Conservation (phyloP, 2,888 invertebrate genomes). For the Timandra comae region DNA sequence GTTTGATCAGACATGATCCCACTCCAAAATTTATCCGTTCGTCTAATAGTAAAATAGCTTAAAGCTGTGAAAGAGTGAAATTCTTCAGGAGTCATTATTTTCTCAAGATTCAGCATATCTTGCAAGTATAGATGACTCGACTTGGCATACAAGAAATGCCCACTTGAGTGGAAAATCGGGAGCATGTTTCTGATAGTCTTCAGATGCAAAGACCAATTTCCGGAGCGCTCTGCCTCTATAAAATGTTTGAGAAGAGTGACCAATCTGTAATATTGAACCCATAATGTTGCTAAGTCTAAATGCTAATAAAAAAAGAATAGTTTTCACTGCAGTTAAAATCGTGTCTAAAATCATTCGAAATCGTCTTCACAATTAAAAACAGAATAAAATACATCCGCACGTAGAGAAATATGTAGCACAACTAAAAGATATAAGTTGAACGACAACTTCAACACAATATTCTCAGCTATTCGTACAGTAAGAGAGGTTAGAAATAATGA, state of each 20-base stretch:
- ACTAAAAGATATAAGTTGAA: too few species aligned
- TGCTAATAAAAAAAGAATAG: too few species aligned
- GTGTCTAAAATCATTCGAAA: too few species aligned
- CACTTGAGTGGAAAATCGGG: constrained; percentile 36
- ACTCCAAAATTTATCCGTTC: constrained; percentile 20
- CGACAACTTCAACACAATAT: too few species aligned
- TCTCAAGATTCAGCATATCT: constrained; percentile 34
- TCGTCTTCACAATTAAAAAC: too few species aligned
- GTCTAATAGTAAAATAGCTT: constrained; percentile 29
- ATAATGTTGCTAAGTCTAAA: constrained; percentile 1
- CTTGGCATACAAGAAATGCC: constrained; percentile 30
- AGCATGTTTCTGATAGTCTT: constrained; percentile 18
- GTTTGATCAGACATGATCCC: constrained; percentile 27
- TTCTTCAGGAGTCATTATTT: constrained; percentile 18
- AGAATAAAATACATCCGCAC: too few species aligned
- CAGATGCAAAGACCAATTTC: constrained; percentile 25
- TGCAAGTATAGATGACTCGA: constrained; percentile 26
- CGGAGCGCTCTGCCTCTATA: constrained; percentile 29
- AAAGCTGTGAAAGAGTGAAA: constrained; percentile 12
- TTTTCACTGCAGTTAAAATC: too few species aligned
- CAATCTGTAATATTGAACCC: constrained; percentile 25
- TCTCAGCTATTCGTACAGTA: too few species aligned
- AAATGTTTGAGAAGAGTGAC: constrained; percentile 25
- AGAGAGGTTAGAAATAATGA: too few species aligned
- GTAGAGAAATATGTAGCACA: too few species aligned